phyloP scores from a whole-genome alignment of 2,888 invertebrate species.

The Zygaena filipendulae region DNA sequence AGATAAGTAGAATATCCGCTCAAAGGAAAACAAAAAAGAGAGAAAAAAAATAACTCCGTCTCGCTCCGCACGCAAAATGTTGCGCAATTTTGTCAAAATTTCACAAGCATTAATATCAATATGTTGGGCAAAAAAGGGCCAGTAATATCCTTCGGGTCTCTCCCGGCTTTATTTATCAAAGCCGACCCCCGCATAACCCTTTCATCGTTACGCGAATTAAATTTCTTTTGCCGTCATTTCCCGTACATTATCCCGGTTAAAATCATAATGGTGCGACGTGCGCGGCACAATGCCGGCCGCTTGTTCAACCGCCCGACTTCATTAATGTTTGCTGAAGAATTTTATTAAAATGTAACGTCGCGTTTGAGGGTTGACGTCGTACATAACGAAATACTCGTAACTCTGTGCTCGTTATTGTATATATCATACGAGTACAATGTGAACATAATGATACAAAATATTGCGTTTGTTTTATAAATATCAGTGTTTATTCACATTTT shows the following conservation, averaged over 20 bases:
- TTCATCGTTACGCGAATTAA: slow-evolving; percentile 67
- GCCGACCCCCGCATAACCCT: slow-evolving; percentile 60
- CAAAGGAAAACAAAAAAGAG: too few relatives aligned
- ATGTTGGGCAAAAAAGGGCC: slow-evolving; percentile 61
- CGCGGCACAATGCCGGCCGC: slow-evolving; percentile 45
- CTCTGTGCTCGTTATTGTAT: too few relatives aligned
- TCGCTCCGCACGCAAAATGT: not conserved
- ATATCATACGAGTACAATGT: too few relatives aligned
- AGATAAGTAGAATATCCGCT: too few relatives aligned
- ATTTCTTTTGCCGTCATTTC: slow-evolving; percentile 69
- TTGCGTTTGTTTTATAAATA: too few relatives aligned
- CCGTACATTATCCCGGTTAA: slow-evolving; percentile 66
- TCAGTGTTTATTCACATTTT: too few relatives aligned
- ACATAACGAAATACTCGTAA: slow-evolving; percentile 21
- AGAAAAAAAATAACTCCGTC: too few relatives aligned
- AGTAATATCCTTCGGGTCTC: slow-evolving; percentile 54
- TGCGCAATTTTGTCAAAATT: slow-evolving; percentile 61
- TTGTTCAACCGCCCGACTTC: slow-evolving; percentile 49
- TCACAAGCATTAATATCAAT: slow-evolving; percentile 66
- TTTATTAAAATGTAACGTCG: slow-evolving; percentile 65
- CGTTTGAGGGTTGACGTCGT: slow-evolving; percentile 37
- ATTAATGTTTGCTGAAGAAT: slow-evolving; percentile 63
- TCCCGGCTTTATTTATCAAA: slow-evolving; percentile 57
- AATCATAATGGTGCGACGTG: slow-evolving; percentile 57
- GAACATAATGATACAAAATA: too few relatives aligned